Evolutionary conservation across 2,113 vertebrate species (phyloP), one percentile per base, ranked within the genome.

Genomic region (Coryphaenoides rupestris): DNA sequence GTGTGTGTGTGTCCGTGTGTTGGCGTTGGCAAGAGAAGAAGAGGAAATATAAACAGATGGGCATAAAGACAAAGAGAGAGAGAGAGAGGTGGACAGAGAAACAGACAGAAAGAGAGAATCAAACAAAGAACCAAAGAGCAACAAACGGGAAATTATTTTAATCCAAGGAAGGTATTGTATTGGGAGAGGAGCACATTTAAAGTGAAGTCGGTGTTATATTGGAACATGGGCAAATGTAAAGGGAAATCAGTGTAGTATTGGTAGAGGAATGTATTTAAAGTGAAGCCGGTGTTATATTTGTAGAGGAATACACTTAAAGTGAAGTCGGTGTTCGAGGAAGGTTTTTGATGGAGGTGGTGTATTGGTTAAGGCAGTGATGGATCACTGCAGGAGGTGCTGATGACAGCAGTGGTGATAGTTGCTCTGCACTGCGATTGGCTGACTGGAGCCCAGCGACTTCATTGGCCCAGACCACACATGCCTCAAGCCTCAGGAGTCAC

Each of bases 281-380:
- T 33, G 28, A 33, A 10, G 28, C 10, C 5, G 28, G 28, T 33
- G 28, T 33, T 33, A 33, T 33, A 33, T 33, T 10, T 5, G 28
- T 33, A 33, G 28, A 10, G 28, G 28, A 40, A 12, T 12, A 13
- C 13, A 40, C 13, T 40, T 7, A 12, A 40, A 40, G 33, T 40
- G 33, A 40, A 40, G 33, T 7, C 6, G 4, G 33, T 40, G 33
- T 12, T 40, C n/a, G n/a, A n/a, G n/a, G n/a, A n/a, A n/a, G n/a
- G n/a, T n/a, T n/a, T n/a, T n/a, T n/a, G n/a, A n/a, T n/a, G 71
- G 66, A 19, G 63, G 62, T 77, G 81, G 69, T 77, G 73, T 70
- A 84, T 86, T 58, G 58, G 80, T 84, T 72, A 66, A 9, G 55
- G 75, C 77, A 55, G 56, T 82, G 84, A 87, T 82, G 73, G 66